Evolutionary conservation across 2,888 invertebrate species (phyloP).

Genomic region (Creontiades dilutus): DNA sequence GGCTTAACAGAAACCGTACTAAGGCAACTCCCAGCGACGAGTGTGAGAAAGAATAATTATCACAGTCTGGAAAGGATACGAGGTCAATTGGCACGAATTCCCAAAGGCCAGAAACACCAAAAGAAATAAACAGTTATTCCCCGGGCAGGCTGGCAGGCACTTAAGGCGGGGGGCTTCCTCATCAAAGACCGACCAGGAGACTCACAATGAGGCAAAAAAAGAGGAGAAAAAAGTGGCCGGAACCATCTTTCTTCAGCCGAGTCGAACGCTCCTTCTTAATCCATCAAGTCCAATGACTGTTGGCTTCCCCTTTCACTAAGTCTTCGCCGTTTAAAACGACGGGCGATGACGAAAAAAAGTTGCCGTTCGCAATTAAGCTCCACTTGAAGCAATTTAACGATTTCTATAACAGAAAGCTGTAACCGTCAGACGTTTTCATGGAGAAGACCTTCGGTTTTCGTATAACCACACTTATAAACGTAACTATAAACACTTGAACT

Average conservation of each 20-base stretch:
- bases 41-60: constrained; percentile 13
- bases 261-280: constrained; percentile 30
- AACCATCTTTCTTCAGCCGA: background rate
- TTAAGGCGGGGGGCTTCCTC: background rate
- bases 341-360: background rate
- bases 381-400: too few relatives aligned
- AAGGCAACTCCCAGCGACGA: background rate
- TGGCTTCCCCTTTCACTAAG: background rate
- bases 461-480: too few relatives aligned
- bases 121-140: background rate
- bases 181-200: constrained; percentile 9
- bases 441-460: too few relatives aligned
- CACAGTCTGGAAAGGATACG: background rate
- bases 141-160: background rate
- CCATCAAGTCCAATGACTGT: constrained; percentile 5
- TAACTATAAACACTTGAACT: too few relatives aligned
- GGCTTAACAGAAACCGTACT: background rate
- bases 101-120: background rate
- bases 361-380: too few relatives aligned
- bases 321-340: background rate
- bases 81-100: constrained; percentile 33
- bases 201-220: background rate
- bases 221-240: background rate
- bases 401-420: too few relatives aligned
- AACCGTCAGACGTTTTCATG: too few relatives aligned